Conservation (phyloP, 2,797 vertebrate genomes). For the Coreius guichenoti region DNA sequence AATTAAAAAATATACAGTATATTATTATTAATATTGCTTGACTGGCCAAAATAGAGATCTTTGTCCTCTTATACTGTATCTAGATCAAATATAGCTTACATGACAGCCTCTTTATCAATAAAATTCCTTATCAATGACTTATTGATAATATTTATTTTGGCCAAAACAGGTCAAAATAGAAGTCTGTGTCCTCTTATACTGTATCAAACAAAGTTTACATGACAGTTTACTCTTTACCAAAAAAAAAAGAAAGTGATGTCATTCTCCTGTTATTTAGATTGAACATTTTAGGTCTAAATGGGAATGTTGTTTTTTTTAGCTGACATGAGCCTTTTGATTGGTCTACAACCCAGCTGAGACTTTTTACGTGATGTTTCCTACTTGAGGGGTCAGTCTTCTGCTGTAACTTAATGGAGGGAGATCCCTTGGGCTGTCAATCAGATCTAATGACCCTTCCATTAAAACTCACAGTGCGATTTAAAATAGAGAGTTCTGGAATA, state of each 20-base stretch:
- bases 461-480: background rate
- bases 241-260: too few species aligned
- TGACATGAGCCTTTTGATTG: constrained; percentile 3
- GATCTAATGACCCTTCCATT: constrained; percentile 4
- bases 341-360: background rate
- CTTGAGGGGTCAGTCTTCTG: background rate
- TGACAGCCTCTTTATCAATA: too few species aligned
- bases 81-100: too few species aligned
- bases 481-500: background rate
- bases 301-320: background rate
- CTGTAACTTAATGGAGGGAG: background rate
- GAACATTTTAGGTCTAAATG: background rate
- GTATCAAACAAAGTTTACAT: too few species aligned
- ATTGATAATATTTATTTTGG: too few species aligned
- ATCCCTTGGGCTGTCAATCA: constrained; percentile 39
- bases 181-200: background rate
- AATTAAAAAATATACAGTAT: background rate
- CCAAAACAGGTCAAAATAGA: too few species aligned
- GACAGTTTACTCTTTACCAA: too few species aligned
- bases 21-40: too few species aligned
- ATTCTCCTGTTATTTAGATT: background rate
- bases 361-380: background rate
- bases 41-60: too few species aligned
- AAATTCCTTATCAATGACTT: too few species aligned
- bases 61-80: background rate